Evolutionary conservation across 1,140 invertebrate species (phyloP).

Genomic region (Platorchestia sp.): DNA sequence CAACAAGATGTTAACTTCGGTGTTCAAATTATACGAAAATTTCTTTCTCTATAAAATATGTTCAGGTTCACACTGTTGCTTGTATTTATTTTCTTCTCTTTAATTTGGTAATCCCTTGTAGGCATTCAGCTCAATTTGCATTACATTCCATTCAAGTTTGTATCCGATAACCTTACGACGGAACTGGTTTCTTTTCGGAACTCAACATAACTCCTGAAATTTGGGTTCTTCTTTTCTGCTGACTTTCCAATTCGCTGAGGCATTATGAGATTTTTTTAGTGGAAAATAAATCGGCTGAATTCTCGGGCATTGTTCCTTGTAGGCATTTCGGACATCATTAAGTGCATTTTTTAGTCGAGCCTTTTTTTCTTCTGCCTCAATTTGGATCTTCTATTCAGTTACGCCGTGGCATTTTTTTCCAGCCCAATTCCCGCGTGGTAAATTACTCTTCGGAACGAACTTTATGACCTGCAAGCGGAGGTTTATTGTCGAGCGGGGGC

Average conservation of each 20-base stretch:
- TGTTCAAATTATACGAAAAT: neutral
- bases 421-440: neutral
- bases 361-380: neutral
- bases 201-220: neutral
- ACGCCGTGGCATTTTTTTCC: neutral
- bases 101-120: too few relatives aligned
- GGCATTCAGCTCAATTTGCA: too few relatives aligned
- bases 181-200: too few relatives aligned
- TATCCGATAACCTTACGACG: too few relatives aligned
- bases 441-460: neutral
- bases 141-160: too few relatives aligned
- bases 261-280: neutral
- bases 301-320: neutral
- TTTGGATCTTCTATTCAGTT: neutral
- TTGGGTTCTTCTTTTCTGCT: neutral
- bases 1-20: too few relatives aligned
- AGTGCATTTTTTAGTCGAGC: neutral
- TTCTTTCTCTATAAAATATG: neutral
- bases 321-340: neutral
- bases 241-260: neutral
- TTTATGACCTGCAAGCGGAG: neutral
- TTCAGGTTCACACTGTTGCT: too few relatives aligned
- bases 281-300: neutral
- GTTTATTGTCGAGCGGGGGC: neutral
- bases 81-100: too few relatives aligned